A percentile compares a stretch with the other conserved stretches of the same genome.
These are phyloP conservation scores for Actinia equina DNA, from an alignment of 64 coral and sea anemone genomes.

Conservation along the genomic window DNA sequence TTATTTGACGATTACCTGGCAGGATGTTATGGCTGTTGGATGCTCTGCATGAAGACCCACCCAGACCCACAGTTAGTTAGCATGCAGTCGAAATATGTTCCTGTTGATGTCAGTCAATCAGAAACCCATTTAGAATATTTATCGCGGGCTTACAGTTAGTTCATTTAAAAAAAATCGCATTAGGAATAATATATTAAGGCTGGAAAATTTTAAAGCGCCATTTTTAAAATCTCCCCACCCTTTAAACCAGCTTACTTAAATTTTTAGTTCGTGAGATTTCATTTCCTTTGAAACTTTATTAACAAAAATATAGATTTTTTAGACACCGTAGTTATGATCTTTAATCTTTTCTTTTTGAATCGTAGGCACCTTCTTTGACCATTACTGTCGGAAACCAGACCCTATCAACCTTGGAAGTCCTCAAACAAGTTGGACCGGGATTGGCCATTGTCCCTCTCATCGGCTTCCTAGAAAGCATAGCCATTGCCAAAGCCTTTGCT, in stretches of 20 bases:
- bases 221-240: too few species aligned
- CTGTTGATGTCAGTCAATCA: neutral
- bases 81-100: neutral
- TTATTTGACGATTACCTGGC: neutral
- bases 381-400: conserved; percentile 53
- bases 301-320: neutral
- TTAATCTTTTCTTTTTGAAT: neutral
- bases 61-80: too few species aligned
- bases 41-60: neutral
- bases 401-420: conserved; percentile 44
- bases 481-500: conserved; percentile 94
- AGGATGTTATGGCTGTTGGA: neutral
- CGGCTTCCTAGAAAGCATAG: conserved; percentile 92
- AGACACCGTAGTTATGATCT: neutral
- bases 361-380: conserved; percentile 55
- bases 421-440: conserved; percentile 67
- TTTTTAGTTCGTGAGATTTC: too few species aligned
- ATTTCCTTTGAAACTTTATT: neutral
- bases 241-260: too few species aligned
- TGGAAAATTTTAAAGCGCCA: too few species aligned
- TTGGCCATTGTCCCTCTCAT: conserved; percentile 81
- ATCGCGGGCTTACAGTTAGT: too few species aligned
- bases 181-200: too few species aligned
- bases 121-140: too few species aligned
- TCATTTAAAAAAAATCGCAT: too few species aligned